Evolutionary conservation across 2,888 invertebrate species (phyloP).

Genomic region (Busseola fusca): DNA sequence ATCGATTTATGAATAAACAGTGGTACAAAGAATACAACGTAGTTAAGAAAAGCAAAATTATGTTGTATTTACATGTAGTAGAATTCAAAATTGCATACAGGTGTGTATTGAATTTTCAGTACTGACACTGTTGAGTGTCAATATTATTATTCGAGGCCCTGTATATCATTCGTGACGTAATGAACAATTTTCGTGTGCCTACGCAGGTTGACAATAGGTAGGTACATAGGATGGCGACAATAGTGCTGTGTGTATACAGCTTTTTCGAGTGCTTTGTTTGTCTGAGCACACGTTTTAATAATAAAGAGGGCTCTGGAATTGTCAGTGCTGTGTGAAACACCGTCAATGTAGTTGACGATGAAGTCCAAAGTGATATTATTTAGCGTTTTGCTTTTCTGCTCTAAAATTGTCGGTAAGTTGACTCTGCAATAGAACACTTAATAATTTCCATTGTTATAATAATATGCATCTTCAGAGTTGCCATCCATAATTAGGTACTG

Average conservation of each 20-base stretch:
- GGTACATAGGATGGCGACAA: slow-evolving; percentile 62
- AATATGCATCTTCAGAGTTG: not conserved
- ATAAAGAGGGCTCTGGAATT: slow-evolving; percentile 60
- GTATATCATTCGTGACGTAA: slow-evolving; percentile 60
- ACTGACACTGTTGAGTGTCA: slow-evolving; percentile 19
- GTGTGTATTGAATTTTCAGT: slow-evolving; percentile 13
- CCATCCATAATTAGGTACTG: not conserved
- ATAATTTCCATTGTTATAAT: not conserved
- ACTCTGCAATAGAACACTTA: not conserved
- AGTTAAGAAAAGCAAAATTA: slow-evolving; percentile 3
- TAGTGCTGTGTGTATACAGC: slow-evolving; percentile 74
- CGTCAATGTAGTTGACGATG: slow-evolving; percentile 66
- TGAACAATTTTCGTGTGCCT: slow-evolving; percentile 46
- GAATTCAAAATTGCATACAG: slow-evolving; percentile 30
- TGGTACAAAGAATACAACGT: not conserved
- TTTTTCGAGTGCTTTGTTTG: slow-evolving; percentile 68
- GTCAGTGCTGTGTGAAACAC: slow-evolving; percentile 69
- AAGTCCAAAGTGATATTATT: slow-evolving; percentile 65
- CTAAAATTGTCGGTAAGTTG: slow-evolving; percentile 69
- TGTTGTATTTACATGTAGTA: slow-evolving; percentile 13
- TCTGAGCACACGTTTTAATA: slow-evolving; percentile 67
- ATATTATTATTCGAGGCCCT: slow-evolving; percentile 49
- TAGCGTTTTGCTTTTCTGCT: slow-evolving; percentile 65
- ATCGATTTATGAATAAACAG: slow-evolving; percentile 10
- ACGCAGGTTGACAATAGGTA: slow-evolving; percentile 56